Percentiles rank a stretch among this genome's conserved stretches.
These are phyloP conservation scores for Lasioglossum zephyrum DNA, from an alignment of 2,888 invertebrate genomes.

Conservation along the genomic window DNA sequence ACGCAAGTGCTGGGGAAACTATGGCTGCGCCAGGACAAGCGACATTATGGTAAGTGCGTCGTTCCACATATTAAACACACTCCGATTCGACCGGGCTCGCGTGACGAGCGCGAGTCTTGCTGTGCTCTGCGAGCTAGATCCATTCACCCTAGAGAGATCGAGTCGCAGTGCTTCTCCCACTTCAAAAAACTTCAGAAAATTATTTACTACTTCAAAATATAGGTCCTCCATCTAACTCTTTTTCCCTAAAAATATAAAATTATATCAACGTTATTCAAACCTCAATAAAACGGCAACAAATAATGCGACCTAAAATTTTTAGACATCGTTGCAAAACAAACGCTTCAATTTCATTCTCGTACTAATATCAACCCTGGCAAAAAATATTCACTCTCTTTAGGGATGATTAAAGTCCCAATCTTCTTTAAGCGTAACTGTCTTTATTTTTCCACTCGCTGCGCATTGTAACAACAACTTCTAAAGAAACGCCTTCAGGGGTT, in stretches of 20 bases:
- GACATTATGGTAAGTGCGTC: constrained; percentile 39
- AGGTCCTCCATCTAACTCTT: too few relatives aligned
- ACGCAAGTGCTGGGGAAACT: constrained; percentile 21
- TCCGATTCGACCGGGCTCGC: constrained; percentile 5
- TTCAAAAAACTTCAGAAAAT: not conserved
- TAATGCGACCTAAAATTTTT: too few relatives aligned
- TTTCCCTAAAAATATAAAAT: too few relatives aligned
- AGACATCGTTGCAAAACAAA: too few relatives aligned
- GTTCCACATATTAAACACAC: constrained; percentile 50
- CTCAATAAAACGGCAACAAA: too few relatives aligned
- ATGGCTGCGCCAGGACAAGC: constrained; percentile 4
- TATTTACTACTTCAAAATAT: not conserved
- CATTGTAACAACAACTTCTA: not conserved
- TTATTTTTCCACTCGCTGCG: not conserved
- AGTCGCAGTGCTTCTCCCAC: not conserved
- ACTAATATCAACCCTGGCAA: too few relatives aligned
- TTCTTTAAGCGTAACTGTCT: not conserved
- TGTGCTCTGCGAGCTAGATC: not conserved
- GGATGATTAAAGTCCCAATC: not conserved
- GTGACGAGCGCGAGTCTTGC: not conserved
- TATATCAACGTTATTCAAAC: too few relatives aligned
- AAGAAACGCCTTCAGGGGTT: not conserved
- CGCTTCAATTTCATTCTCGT: too few relatives aligned
- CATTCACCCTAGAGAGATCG: not conserved
- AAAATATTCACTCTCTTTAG: too few relatives aligned